Percentiles rank a stretch among this genome's conserved stretches.
These are phyloP conservation scores for Linurgus olivaceus DNA, from an alignment of 2,797 vertebrate genomes.

Conservation along the genomic window DNA sequence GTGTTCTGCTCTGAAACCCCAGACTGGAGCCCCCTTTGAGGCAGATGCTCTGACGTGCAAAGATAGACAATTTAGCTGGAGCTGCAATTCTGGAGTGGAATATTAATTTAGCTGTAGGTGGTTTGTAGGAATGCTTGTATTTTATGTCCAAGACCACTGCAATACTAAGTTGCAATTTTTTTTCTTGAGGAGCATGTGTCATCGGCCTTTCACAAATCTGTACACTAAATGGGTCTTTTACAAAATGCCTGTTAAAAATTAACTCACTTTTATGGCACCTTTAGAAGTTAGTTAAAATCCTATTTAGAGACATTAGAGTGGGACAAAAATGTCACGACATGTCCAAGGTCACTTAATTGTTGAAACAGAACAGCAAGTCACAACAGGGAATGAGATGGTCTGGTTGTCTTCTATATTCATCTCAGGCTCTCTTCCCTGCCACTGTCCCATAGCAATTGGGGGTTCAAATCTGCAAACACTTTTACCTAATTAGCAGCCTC, in stretches of 20 bases:
- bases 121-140: not conserved
- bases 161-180: not conserved
- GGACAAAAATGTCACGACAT: not conserved
- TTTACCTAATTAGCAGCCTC: conserved; percentile 13
- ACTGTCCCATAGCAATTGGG: not conserved
- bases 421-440: not conserved
- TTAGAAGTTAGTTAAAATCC: conserved; percentile 20
- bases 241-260: conserved; percentile 19
- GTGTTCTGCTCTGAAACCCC: not conserved
- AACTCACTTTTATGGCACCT: not conserved
- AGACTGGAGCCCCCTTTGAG: not conserved
- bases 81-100: not conserved
- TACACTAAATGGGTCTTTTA: not conserved
- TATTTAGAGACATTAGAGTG: not conserved
- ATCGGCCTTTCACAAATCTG: not conserved
- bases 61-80: not conserved
- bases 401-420: not conserved
- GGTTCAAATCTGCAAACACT: conserved; percentile 29
- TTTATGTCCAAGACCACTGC: not conserved
- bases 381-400: not conserved
- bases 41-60: not conserved
- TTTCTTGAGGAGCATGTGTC: not conserved
- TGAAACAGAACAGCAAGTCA: not conserved
- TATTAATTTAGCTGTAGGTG: not conserved
- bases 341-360: not conserved